Conservation (phyloP, 2,113 vertebrate species). For the Coracopsis vasa region DNA sequence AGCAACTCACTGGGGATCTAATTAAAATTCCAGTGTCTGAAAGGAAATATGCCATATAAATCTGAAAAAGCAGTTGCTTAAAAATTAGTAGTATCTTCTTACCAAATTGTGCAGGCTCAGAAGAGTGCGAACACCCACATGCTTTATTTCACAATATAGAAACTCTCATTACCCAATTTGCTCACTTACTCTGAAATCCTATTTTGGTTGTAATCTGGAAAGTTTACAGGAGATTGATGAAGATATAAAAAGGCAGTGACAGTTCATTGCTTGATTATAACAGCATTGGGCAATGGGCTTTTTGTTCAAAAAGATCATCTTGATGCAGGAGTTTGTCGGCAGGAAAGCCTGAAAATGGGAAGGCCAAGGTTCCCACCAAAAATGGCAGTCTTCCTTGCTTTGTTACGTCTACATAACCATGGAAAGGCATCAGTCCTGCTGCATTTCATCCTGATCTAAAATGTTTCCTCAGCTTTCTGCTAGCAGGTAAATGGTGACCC, state of each 20-base stretch:
- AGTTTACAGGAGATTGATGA: neutral
- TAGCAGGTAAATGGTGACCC: neutral
- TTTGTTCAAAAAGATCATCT: neutral
- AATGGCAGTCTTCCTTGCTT: neutral
- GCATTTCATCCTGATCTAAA: neutral
- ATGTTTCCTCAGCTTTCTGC: neutral
- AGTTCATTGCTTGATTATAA: neutral
- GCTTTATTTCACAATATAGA: conserved; percentile 21
- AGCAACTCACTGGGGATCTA: conserved; percentile 45
- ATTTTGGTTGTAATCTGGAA: neutral
- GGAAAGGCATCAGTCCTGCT: neutral
- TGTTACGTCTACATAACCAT: neutral
- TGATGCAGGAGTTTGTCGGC: neutral
- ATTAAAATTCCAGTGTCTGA: conserved; percentile 66
- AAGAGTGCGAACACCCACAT: conserved; percentile 6
- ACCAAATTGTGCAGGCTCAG: neutral
- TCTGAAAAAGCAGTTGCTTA: conserved; percentile 26
- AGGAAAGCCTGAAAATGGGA: neutral
- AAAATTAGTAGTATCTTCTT: neutral
- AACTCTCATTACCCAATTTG: conserved; percentile 39
- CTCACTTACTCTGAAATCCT: conserved; percentile 8
- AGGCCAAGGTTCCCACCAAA: neutral
- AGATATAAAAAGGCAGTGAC: neutral
- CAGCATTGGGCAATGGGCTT: neutral
- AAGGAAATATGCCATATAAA: conserved; percentile 40